Base-by-base conservation (phyloP, 2,888 invertebrate species). In the Tholera decimalis region DNA sequence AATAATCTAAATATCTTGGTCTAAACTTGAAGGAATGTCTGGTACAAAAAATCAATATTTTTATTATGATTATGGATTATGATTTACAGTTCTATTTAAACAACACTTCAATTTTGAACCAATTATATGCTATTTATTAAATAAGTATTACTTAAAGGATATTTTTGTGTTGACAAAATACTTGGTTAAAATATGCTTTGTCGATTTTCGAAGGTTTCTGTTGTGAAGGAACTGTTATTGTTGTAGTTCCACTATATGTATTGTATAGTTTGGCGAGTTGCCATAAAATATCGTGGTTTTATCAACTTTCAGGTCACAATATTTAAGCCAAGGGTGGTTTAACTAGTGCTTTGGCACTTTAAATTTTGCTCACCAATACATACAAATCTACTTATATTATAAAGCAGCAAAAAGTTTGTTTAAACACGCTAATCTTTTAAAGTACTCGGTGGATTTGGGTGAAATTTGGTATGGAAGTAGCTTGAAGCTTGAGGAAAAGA, bases 291-390 rank as follows among this genome's bases (percentile, higher is more conserved):
- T 35, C 35, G 60, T 33, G 71, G 70, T 72, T 72, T 75, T 74
- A 67, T 50, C 28, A 74, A 76, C 43, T 35, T 58, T 44, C 11
- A 41, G 49, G 35, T 44, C 11, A 54, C 33, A 35, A 63, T 58
- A 74, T 73, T 73, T 41, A 58, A 54, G 77, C 72, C 77, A 73
- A 70, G 55, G 44, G 50, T 20, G 77, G 76, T 75, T 75, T 54
- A 55, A 55, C 7, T 51, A 39, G 50, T 15, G 9, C n/a, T 53
- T 53, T 64, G 65, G 51, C 24, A 51, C 28, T 59, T 71, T 20
- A 18, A 30, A 50, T 35, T 11, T 69, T 15, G 47, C 49, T 43
- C 24, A 68, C 6, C 15, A 43, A 13, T 37, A 2, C n/a, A n/a
- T n/a, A n/a, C n/a, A n/a, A n/a, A n/a, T n/a, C n/a, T n/a, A n/a